Conservation (phyloP, 92 coral and sea anemone species). For the Micromussa lordhowensis region DNA sequence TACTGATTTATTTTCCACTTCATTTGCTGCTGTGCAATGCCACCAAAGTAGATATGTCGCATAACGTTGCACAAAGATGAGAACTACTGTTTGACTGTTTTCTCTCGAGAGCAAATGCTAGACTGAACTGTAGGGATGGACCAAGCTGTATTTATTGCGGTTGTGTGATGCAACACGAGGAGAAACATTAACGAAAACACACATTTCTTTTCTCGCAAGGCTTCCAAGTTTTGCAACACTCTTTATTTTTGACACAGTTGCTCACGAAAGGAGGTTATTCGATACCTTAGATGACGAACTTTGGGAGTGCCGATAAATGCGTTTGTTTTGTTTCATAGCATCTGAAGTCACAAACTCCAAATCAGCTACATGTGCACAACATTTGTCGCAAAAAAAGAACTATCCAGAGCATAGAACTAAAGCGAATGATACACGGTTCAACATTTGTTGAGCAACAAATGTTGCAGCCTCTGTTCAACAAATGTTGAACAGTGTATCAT, state of each 20-base stretch:
- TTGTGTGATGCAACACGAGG: slow-evolving; percentile 30
- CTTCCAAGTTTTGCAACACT: slow-evolving; percentile 28
- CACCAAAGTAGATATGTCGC: too few relatives aligned
- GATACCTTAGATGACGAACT: slow-evolving; percentile 39
- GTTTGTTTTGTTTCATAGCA: background rate
- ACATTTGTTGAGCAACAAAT: too few relatives aligned
- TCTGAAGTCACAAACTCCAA: slow-evolving; percentile 44
- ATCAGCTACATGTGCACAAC: slow-evolving; percentile 35
- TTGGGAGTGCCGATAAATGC: slow-evolving; percentile 28
- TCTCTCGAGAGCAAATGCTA: too few relatives aligned
- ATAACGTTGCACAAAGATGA: too few relatives aligned
- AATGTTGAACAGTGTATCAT: too few relatives aligned
- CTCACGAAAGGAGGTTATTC: slow-evolving; percentile 44
- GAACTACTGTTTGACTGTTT: too few relatives aligned
- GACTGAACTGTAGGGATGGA: slow-evolving; percentile 50
- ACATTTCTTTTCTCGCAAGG: background rate
- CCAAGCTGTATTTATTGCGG: slow-evolving; percentile 32
- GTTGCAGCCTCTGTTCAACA: too few relatives aligned
- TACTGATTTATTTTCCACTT: too few relatives aligned
- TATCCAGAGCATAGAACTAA: background rate
- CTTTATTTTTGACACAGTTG: slow-evolving; percentile 33
- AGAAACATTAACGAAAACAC: slow-evolving; percentile 15
- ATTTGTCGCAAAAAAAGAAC: slow-evolving; percentile 8
- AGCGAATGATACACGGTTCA: too few relatives aligned
- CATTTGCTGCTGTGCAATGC: too few relatives aligned